A percentile compares a stretch with the other conserved stretches of the same genome.
These are phyloP conservation scores for Tonatia bakeri DNA, from an alignment of 2,113 vertebrate genomes.

Conservation along the genomic window DNA sequence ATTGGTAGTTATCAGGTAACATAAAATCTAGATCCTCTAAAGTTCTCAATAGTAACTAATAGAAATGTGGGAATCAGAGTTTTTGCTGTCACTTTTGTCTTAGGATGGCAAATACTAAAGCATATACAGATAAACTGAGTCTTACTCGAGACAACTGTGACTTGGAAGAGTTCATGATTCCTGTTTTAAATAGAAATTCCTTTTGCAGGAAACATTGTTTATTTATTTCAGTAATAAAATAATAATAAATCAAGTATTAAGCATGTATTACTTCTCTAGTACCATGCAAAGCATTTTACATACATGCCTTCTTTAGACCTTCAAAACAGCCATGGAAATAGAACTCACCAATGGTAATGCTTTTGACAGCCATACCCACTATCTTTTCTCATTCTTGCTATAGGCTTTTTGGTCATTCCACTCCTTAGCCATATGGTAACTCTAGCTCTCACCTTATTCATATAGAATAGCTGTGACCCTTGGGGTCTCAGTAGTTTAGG, in stretches of 20 bases:
- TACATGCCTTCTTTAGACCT: background rate
- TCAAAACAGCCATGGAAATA: background rate
- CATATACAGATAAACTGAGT: background rate
- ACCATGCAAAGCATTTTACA: background rate
- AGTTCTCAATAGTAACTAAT: background rate
- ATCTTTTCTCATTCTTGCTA: background rate
- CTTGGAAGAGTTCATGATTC: background rate
- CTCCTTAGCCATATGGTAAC: background rate
- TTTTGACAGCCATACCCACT: background rate
- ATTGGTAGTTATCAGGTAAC: background rate
- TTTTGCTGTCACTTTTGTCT: background rate
- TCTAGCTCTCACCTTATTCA: background rate
- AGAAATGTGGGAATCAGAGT: background rate
- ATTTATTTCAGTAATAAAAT: background rate
- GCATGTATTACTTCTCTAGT: background rate
- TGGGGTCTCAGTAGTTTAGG: background rate
- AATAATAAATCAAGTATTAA: background rate
- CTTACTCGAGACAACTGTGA: background rate
- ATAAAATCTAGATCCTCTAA: background rate
- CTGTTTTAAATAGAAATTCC: background rate
- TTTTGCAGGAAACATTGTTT: background rate
- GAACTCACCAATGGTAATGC: background rate
- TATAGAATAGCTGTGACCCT: background rate
- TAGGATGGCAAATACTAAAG: background rate
- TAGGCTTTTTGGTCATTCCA: background rate